Conservation (phyloP, 2,888 invertebrate genomes). For the Leucozona laternaria region DNA sequence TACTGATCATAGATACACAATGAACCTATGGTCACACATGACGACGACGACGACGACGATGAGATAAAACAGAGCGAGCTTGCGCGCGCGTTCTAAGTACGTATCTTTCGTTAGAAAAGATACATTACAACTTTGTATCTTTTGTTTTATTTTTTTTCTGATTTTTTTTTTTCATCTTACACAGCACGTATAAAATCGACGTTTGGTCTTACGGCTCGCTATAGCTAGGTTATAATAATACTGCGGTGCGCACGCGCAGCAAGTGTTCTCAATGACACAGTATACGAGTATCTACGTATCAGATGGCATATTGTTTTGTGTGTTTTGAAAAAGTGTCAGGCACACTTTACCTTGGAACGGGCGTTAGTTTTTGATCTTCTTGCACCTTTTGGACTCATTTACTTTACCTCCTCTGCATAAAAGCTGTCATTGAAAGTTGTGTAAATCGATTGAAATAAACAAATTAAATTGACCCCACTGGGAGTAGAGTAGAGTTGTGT, state of each 20-base stretch:
- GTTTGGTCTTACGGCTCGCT: background rate
- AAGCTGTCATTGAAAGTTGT: conserved; percentile 10
- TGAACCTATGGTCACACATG: conserved; percentile 69
- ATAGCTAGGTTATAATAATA: background rate
- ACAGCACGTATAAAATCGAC: conserved; percentile 31
- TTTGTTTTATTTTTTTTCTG: conserved; percentile 50
- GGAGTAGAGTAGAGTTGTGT: background rate
- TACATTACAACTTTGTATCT: conserved; percentile 49
- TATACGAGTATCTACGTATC: too few relatives aligned
- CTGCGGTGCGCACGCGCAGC: conserved; percentile 60
- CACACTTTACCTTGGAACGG: conserved; percentile 19
- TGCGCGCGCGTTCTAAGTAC: conserved; percentile 10
- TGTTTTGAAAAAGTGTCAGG: conserved; percentile 42
- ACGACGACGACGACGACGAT: conserved; percentile 29
- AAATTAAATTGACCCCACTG: conserved; percentile 59
- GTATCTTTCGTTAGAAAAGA: conserved; percentile 39
- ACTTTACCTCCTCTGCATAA: background rate
- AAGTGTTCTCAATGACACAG: conserved; percentile 70
- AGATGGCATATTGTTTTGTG: conserved; percentile 35
- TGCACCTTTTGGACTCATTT: conserved; percentile 23
- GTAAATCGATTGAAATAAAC: conserved; percentile 13
- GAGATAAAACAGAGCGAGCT: conserved; percentile 36
- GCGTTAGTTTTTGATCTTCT: conserved; percentile 26
- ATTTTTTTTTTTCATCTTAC: conserved; percentile 43
- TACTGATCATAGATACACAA: conserved; percentile 70